Conservation (phyloP, 2,888 invertebrate species). For the Didymodactylos carnosus region DNA sequence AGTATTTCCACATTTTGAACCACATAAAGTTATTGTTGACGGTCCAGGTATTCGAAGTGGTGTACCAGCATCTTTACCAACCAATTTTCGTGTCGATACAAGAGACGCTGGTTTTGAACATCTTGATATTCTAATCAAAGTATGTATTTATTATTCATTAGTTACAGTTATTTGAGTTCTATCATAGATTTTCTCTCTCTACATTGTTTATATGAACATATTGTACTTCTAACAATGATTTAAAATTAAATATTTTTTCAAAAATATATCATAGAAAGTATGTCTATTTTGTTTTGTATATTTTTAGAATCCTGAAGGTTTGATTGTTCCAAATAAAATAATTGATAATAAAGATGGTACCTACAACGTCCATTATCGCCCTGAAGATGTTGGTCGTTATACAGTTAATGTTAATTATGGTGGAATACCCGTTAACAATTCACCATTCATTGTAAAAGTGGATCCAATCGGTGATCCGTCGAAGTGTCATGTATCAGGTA, state of each 20-base stretch:
- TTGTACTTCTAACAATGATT: too few relatives aligned
- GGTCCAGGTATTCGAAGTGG: constrained; percentile 48
- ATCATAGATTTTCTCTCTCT: too few relatives aligned
- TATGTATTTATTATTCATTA: not conserved
- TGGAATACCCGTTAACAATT: constrained; percentile 57
- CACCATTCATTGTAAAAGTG: constrained; percentile 54
- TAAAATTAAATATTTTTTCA: too few relatives aligned
- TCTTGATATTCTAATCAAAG: constrained; percentile 38
- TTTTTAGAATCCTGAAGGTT: constrained; percentile 56
- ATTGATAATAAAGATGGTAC: constrained; percentile 51
- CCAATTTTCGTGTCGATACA: constrained; percentile 36
- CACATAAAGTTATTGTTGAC: constrained; percentile 50
- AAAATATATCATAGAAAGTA: too few relatives aligned
- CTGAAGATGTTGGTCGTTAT: constrained; percentile 51
- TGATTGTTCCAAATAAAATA: constrained; percentile 48
- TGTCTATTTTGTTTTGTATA: too few relatives aligned
- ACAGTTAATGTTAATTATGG: constrained; percentile 56
- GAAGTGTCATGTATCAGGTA: constrained; percentile 19
- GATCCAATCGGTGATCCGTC: constrained; percentile 47
- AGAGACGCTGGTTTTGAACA: constrained; percentile 41
- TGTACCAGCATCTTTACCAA: constrained; percentile 48
- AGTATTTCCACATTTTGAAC: constrained; percentile 51
- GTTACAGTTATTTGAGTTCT: not conserved
- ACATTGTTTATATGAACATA: too few relatives aligned
- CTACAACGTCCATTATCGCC: constrained; percentile 38